A percentile compares a stretch with the other conserved stretches of the same genome.
These are phyloP conservation scores for Eueremaeus valkanovi DNA, from an alignment of 2,888 invertebrate species.

Conservation along the genomic window DNA sequence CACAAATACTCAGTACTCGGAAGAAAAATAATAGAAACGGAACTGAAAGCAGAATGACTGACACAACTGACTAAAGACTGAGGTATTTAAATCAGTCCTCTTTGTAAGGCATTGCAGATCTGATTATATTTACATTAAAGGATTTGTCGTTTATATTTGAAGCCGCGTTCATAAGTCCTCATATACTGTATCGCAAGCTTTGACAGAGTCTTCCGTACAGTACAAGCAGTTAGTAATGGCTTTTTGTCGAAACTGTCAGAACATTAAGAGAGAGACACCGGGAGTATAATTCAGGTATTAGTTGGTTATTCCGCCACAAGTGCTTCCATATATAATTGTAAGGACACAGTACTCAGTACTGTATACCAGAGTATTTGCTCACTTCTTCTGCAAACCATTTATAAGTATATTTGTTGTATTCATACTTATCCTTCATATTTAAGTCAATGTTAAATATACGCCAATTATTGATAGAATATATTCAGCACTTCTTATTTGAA, in stretches of 20 bases:
- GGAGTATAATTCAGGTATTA: background rate
- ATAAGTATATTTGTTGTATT: constrained; percentile 9
- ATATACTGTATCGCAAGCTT: background rate
- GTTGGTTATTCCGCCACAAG: background rate
- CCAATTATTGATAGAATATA: background rate
- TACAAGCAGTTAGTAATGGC: background rate
- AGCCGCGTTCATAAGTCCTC: background rate
- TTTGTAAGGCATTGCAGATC: background rate
- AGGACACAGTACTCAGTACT: no score
- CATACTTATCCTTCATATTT: background rate
- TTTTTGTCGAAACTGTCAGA: background rate
- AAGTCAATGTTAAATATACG: background rate
- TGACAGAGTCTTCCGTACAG: background rate
- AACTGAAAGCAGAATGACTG: background rate
- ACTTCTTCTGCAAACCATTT: background rate
- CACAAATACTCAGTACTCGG: background rate
- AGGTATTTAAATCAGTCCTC: background rate
- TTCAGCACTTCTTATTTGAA: no score
- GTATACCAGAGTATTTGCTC: background rate
- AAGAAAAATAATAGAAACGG: no score
- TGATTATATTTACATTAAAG: constrained; percentile 17
- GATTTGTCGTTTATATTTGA: constrained; percentile 14
- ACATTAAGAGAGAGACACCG: background rate
- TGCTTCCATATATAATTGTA: background rate
- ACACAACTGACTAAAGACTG: background rate